Evolutionary conservation across 2,888 invertebrate genomes (phyloP).

Genomic region (Eupeodes latifasciatus): DNA sequence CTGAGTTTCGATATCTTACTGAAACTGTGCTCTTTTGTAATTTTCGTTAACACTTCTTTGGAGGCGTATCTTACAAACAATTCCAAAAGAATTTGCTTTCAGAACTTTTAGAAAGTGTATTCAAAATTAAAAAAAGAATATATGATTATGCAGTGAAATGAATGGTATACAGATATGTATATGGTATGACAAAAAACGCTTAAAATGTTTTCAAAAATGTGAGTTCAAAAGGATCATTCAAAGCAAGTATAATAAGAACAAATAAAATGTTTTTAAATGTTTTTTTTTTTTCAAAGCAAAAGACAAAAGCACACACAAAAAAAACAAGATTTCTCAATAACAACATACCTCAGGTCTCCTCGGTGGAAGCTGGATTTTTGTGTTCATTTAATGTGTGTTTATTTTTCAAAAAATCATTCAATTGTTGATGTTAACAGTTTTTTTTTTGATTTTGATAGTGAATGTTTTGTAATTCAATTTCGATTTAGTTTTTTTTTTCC

Average conservation of each 20-base stretch:
- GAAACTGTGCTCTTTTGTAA: no score
- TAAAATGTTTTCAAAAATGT: constrained; percentile 35
- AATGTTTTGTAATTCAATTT: constrained; percentile 50
- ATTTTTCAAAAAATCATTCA: constrained; percentile 71
- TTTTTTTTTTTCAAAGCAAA: constrained; percentile 58
- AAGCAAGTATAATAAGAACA: constrained; percentile 35
- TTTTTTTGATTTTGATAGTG: constrained; percentile 49
- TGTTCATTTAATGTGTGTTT: constrained; percentile 38
- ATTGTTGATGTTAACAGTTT: constrained; percentile 53
- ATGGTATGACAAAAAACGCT: constrained; percentile 24
- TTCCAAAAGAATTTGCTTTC: neutral
- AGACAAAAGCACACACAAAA: constrained; percentile 71
- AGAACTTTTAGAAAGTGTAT: neutral
- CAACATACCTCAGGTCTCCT: constrained; percentile 95
- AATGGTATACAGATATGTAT: neutral
- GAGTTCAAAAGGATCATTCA: constrained; percentile 46
- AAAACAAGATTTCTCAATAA: constrained; percentile 75
- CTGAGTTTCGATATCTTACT: no score
- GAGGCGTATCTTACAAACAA: neutral
- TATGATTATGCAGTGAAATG: constrained; percentile 20
- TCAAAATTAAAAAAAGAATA: neutral
- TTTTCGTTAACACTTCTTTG: no score
- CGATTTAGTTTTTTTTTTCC: constrained; percentile 10
- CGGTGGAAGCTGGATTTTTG: constrained; percentile 89
- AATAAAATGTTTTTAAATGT: constrained; percentile 18